phyloP scores from a whole-genome alignment of 2,113 vertebrate species.

The Catharus bicknelli region DNA sequence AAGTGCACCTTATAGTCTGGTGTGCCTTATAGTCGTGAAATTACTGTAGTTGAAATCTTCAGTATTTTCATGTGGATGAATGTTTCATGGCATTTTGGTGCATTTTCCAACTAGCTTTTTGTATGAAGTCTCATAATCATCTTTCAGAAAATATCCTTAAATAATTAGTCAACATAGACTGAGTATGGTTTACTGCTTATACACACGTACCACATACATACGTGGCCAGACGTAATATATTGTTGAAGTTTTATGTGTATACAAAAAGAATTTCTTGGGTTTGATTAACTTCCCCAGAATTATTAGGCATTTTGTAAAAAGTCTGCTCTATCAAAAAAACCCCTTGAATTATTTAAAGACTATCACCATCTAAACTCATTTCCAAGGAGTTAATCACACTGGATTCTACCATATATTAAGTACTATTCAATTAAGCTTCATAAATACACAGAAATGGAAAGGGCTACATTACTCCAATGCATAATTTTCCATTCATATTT shows the following conservation, averaged over 20 bases:
- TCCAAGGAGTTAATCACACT: not conserved
- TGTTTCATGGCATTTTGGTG: not conserved
- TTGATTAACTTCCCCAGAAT: not conserved
- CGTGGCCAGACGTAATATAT: not conserved
- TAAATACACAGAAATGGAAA: slow-evolving; percentile 24
- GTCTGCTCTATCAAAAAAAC: not conserved
- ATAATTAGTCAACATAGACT: not conserved
- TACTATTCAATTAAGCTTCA: slow-evolving; percentile 10
- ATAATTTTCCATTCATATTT: slow-evolving; percentile 46
- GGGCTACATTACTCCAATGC: not conserved
- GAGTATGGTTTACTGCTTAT: not conserved
- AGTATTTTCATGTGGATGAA: not conserved
- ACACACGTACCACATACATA: rapidly evolving
- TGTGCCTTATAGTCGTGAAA: too few relatives aligned
- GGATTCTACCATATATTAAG: not conserved
- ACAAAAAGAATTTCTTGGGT: not conserved
- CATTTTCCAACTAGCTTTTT: not conserved
- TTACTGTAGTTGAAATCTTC: not conserved
- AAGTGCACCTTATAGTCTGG: too few relatives aligned
- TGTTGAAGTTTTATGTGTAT: not conserved
- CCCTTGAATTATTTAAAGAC: not conserved
- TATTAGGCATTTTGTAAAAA: not conserved
- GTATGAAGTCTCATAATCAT: not conserved
- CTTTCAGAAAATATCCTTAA: not conserved
- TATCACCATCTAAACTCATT: not conserved